phyloP scores from a whole-genome alignment of 2,888 invertebrate species.

The Scaptomyza tumidula region DNA sequence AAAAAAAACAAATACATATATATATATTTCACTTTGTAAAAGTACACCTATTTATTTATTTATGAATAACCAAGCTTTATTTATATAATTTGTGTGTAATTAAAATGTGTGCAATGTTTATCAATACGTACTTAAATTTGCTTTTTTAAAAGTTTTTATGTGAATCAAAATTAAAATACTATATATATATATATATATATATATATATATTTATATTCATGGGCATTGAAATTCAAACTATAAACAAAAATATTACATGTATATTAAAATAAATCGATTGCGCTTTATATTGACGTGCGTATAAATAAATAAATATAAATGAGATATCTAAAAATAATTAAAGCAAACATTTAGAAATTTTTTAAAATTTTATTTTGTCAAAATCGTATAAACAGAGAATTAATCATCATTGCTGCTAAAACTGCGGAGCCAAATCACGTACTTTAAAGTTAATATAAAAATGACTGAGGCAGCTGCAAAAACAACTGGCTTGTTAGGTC shows the following conservation, averaged over 20 bases:
- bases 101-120: constrained; percentile 42
- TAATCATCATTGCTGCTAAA: neutral
- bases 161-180: constrained; percentile 24
- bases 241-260: constrained; percentile 32
- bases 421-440: constrained; percentile 44
- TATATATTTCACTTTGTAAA: constrained; percentile 19
- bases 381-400: neutral
- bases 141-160: constrained; percentile 7
- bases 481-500: neutral
- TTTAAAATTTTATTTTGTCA: neutral
- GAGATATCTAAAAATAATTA: constrained; percentile 1
- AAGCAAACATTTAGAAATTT: neutral
- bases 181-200: too few relatives aligned
- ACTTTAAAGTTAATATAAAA: constrained; percentile 54
- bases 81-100: constrained; percentile 55
- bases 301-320: constrained; percentile 24
- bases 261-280: constrained; percentile 25
- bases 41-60: constrained; percentile 21
- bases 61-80: constrained; percentile 63
- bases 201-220: constrained; percentile 10
- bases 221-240: constrained; percentile 28
- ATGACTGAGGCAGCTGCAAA: constrained; percentile 28
- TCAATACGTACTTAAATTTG: constrained; percentile 18
- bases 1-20: neutral
- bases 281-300: constrained; percentile 13